Evolutionary conservation across 2,113 vertebrate species (phyloP).

Genomic region (Ifrita kowaldi): DNA sequence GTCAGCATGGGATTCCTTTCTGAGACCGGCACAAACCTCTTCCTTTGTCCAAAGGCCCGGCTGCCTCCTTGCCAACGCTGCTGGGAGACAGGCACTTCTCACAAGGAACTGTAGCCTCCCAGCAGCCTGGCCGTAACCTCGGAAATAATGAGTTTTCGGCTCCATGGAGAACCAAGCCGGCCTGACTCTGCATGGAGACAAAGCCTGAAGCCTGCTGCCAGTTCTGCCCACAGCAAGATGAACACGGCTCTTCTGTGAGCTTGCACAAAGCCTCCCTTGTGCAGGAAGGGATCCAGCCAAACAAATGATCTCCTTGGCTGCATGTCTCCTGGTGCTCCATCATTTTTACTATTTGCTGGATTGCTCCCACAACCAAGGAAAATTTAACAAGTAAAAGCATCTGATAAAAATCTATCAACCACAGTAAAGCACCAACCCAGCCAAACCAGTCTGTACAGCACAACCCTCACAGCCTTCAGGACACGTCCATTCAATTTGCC

Average conservation of each 20-base stretch:
- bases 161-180: not conserved
- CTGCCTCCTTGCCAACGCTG: not conserved
- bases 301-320: not conserved
- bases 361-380: not conserved
- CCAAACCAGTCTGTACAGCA: not conserved
- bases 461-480: not conserved
- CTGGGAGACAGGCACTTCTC: not conserved
- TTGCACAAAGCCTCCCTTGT: slow-evolving; percentile 3
- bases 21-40: not conserved
- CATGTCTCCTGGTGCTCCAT: not conserved
- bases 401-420: not conserved
- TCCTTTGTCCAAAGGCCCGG: not conserved
- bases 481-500: not conserved
- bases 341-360: not conserved
- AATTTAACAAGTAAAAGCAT: not conserved
- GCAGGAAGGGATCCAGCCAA: not conserved
- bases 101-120: not conserved
- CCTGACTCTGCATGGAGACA: not conserved
- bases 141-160: not conserved
- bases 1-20: not conserved
- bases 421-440: not conserved
- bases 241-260: not conserved
- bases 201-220: not conserved
- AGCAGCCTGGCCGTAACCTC: not conserved
- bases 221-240: not conserved